A percentile compares a stretch with the other conserved stretches of the same genome.
Evolutionary conservation across 2,797 vertebrate species (phyloP).

Genomic region (Nyctibius grandis): DNA sequence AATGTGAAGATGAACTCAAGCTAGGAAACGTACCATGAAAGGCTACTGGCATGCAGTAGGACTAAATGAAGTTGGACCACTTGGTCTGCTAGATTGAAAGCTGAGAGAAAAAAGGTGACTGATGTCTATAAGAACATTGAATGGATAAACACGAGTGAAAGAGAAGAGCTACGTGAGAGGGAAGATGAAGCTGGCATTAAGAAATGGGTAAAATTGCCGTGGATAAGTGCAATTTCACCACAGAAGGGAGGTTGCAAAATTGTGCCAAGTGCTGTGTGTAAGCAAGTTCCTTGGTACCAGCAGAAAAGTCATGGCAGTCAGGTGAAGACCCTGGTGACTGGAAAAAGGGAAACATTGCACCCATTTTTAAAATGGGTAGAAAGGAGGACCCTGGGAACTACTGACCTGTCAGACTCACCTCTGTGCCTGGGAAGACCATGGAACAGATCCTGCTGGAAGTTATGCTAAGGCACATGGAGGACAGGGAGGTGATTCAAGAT

Average conservation of each 20-base stretch:
- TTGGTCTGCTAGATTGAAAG: background rate
- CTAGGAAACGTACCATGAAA: background rate
- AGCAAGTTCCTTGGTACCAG: background rate
- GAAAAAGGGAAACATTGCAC: background rate
- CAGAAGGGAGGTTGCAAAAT: background rate
- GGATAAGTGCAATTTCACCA: background rate
- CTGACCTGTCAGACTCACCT: background rate
- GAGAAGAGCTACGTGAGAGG: background rate
- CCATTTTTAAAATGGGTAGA: background rate
- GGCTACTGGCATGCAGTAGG: background rate
- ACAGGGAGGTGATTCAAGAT: no score
- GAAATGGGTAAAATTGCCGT: background rate
- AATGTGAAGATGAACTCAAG: background rate
- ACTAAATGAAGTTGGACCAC: background rate
- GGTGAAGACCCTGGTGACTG: background rate
- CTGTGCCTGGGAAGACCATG: background rate
- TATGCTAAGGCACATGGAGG: no score
- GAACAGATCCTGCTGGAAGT: background rate
- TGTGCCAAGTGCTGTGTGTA: rapidly evolving
- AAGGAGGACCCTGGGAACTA: background rate
- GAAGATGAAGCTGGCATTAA: background rate
- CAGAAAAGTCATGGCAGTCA: background rate
- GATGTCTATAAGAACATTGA: background rate
- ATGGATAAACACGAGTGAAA: background rate
- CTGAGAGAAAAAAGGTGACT: background rate